A percentile compares a stretch with the other conserved stretches of the same genome.
These are phyloP conservation scores for Austrofundulus limnaeus DNA, from an alignment of 2,113 vertebrate genomes.

Conservation along the genomic window DNA sequence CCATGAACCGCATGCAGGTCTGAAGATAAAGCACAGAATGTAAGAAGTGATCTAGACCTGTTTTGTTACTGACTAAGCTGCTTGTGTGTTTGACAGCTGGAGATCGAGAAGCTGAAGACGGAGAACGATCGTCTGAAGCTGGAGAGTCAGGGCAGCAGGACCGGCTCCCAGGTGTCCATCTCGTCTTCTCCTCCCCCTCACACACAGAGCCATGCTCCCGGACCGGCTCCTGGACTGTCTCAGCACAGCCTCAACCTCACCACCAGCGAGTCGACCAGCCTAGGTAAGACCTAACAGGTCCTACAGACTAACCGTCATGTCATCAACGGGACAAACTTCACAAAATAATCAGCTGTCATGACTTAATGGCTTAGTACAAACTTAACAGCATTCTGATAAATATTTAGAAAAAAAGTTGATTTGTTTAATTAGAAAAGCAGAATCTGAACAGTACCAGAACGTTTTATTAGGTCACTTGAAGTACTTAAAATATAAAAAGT, in stretches of 20 bases:
- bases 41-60: no score
- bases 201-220: conserved; percentile 64
- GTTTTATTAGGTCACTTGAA: no score
- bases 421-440: no score
- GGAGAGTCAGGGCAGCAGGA: conserved; percentile 89
- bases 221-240: conserved; percentile 80
- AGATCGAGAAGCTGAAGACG: conserved; percentile 94
- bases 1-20: conserved; percentile 99
- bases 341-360: no score
- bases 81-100: conserved; percentile 72
- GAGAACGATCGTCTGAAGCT: conserved; percentile 95
- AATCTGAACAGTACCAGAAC: no score
- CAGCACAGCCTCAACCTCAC: conserved; percentile 93
- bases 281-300: conserved; percentile 80
- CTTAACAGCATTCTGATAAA: no score
- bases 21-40: conserved; percentile 21
- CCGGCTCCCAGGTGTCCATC: conserved; percentile 88
- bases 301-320: no score
- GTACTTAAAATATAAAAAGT: no score
- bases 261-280: conserved; percentile 88
- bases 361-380: no score
- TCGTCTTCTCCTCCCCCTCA: conserved; percentile 82
- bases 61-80: background rate
- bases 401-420: no score
- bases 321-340: no score